A percentile compares a stretch with the other conserved stretches of the same genome.
These are phyloP conservation scores for Plagiodera versicolora DNA, from an alignment of 2,888 invertebrate genomes.

Conservation along the genomic window DNA sequence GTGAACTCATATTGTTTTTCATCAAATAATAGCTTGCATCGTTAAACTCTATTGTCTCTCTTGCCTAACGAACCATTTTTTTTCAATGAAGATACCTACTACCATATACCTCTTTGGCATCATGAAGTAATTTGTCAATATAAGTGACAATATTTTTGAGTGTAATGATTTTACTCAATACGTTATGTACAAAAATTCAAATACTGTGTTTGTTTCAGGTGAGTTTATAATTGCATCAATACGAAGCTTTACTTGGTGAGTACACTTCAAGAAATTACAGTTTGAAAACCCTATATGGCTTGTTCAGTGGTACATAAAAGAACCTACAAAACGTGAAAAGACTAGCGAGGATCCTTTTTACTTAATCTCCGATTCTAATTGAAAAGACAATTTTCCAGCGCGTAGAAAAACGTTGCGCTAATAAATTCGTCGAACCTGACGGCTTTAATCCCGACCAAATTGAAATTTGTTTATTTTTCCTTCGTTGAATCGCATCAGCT, in stretches of 20 bases:
- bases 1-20: no score
- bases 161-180: no score
- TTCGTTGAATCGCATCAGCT: conserved; percentile 13
- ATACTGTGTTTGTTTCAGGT: background rate
- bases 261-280: background rate
- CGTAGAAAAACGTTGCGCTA: conserved; percentile 22
- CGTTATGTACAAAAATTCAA: no score
- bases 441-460: conserved; percentile 24
- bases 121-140: no score
- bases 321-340: conserved; percentile 15
- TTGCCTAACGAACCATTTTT: no score
- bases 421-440: conserved; percentile 28
- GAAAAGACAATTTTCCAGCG: conserved; percentile 28
- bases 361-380: conserved; percentile 26
- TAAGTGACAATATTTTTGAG: no score
- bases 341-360: conserved; percentile 21
- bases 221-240: background rate
- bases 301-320: no score
- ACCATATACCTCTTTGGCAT: no score
- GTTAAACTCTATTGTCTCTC: no score
- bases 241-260: background rate
- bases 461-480: conserved; percentile 31
- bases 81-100: no score
- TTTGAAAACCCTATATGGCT: background rate
- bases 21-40: no score